A percentile compares a stretch with the other conserved stretches of the same genome.
phyloP scores from a whole-genome alignment of 1,140 invertebrate genomes.

The Scaptodrosophila lebanonensis region DNA sequence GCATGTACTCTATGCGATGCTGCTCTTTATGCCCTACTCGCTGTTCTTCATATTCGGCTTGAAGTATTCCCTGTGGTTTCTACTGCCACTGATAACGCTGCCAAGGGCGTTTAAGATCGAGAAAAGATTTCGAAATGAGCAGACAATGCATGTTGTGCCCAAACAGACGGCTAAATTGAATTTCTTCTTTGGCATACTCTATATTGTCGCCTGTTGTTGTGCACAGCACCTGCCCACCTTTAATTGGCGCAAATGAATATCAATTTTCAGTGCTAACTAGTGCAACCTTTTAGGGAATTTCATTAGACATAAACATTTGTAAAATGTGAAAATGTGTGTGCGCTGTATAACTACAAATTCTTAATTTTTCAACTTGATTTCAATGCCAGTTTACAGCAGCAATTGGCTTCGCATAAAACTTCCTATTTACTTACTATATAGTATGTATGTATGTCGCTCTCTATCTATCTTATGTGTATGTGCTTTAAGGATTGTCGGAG shows the following conservation, averaged over 20 bases:
- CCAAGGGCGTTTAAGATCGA: constrained; percentile 93
- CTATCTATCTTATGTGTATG: too few species aligned
- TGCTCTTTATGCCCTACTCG: constrained; percentile 94
- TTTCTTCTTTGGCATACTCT: constrained; percentile 93
- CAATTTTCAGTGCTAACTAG: constrained; percentile 12
- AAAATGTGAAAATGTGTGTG: constrained; percentile 23
- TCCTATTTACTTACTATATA: constrained; percentile 6
- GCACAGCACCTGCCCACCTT: constrained; percentile 79
- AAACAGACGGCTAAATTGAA: constrained; percentile 93
- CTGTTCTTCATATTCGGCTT: constrained; percentile 90
- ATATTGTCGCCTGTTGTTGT: constrained; percentile 87
- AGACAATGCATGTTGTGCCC: constrained; percentile 88
- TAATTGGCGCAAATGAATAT: constrained; percentile 32
- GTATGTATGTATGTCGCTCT: too few species aligned
- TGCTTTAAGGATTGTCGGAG: too few species aligned
- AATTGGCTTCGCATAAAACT: constrained; percentile 45
- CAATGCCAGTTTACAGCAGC: constrained; percentile 31
- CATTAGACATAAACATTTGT: constrained; percentile 33
- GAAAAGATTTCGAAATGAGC: constrained; percentile 88
- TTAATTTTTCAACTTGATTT: constrained; percentile 26
- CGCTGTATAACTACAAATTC: constrained; percentile 14
- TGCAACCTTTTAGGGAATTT: constrained; percentile 67
- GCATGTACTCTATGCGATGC: constrained; percentile 92
- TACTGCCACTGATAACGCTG: constrained; percentile 91
- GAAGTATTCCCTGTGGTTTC: constrained; percentile 91